These are phyloP conservation scores for Triops longicaudatus DNA, from an alignment of 1,140 invertebrate species.

Conservation along the genomic window DNA sequence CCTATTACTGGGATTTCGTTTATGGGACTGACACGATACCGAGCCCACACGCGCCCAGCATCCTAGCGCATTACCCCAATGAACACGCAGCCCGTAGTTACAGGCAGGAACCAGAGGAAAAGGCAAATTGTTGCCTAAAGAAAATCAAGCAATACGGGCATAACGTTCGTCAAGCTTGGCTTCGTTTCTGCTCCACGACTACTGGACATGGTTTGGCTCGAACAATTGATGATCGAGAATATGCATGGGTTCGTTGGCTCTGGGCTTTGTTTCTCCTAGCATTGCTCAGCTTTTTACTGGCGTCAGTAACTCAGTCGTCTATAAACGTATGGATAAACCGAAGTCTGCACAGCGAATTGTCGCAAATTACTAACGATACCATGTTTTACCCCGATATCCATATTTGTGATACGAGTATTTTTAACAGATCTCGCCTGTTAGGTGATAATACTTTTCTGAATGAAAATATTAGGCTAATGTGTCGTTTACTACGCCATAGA, in stretches of 20 bases:
- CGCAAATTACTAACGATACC: background rate
- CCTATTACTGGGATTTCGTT: background rate
- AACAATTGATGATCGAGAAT: background rate
- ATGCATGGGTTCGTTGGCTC: background rate
- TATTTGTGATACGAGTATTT: background rate
- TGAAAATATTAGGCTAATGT: background rate
- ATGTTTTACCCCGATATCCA: constrained; percentile 3
- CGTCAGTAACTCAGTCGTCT: background rate
- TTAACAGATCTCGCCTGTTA: background rate
- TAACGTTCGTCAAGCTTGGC: background rate
- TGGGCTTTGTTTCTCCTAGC: background rate
- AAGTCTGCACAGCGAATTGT: background rate
- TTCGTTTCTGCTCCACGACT: background rate
- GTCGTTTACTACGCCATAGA: background rate
- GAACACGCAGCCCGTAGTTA: background rate
- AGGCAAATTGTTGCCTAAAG: background rate
- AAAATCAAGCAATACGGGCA: background rate
- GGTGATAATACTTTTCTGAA: background rate
- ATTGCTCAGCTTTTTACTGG: background rate
- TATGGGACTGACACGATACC: background rate
- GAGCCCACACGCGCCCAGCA: background rate
- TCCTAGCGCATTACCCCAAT: background rate
- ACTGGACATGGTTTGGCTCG: background rate
- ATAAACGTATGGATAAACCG: background rate
- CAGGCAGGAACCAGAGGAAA: background rate